Percentiles rank a stretch among this genome's conserved stretches.
Conservation (phyloP, 2,888 invertebrate species). For the Hymenopus coronatus region DNA sequence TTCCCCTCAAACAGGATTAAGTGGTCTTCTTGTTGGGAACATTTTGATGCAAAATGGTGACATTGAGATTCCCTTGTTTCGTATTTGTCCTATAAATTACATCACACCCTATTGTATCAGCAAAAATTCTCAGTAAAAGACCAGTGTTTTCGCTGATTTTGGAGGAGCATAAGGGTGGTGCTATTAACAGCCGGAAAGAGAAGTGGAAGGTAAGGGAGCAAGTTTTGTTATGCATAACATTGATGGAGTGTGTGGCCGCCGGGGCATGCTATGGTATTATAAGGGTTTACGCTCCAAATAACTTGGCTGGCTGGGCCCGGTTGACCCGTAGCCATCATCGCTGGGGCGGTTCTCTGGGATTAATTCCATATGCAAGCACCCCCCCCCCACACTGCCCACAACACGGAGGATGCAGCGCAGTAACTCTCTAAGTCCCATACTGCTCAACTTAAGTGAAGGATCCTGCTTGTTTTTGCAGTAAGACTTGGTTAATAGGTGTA, state of each 20-base stretch:
- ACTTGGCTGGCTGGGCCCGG: neutral
- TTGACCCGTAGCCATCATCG: slow-evolving; percentile 10
- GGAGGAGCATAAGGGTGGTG: no score
- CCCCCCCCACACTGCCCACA: neutral
- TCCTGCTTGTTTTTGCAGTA: neutral
- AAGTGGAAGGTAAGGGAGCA: neutral
- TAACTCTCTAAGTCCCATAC: neutral
- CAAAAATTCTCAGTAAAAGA: no score
- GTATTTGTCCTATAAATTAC: no score
- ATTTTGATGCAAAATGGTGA: no score
- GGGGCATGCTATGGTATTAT: neutral
- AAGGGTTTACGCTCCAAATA: slow-evolving; percentile 11
- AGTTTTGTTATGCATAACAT: neutral
- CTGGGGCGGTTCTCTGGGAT: neutral
- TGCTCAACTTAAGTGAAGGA: neutral
- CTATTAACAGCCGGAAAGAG: no score
- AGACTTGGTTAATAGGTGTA: no score
- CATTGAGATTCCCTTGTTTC: no score
- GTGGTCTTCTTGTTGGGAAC: no score
- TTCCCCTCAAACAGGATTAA: no score
- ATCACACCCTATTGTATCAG: no score
- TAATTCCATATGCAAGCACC: slow-evolving; percentile 10
- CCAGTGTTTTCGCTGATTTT: no score
- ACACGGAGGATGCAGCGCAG: neutral
- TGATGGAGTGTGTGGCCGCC: neutral